phyloP scores from a whole-genome alignment of 2,113 vertebrate genomes.

The Potamarius usumacintae region DNA sequence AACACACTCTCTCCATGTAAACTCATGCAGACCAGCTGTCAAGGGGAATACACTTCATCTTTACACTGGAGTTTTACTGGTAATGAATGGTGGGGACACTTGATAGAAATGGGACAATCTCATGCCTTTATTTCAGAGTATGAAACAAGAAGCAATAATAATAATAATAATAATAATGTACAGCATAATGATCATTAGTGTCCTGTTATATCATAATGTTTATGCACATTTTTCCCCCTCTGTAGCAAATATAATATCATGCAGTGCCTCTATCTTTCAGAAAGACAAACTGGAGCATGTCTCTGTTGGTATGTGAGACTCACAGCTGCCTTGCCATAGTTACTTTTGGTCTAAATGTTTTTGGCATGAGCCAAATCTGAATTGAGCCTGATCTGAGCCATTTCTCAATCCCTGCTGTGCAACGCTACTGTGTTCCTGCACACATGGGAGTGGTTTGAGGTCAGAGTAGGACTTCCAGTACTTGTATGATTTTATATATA shows the following conservation, averaged over 20 bases:
- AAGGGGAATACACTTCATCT: not conserved
- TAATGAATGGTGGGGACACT: too few species aligned
- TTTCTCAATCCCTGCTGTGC: conserved; percentile 53
- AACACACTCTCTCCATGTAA: not conserved
- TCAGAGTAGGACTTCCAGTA: not conserved
- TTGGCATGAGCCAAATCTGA: conserved; percentile 47
- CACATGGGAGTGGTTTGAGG: conserved; percentile 38
- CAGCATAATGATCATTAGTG: not conserved
- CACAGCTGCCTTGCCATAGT: conserved; percentile 44
- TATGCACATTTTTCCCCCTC: not conserved
- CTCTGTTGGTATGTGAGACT: not conserved
- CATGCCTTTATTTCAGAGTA: not conserved
- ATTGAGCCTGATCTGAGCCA: conserved; percentile 35
- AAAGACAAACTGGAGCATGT: not conserved
- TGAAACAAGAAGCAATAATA: not conserved
- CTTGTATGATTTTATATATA: conserved; percentile 8
- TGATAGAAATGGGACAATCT: not conserved
- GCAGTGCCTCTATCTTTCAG: not conserved
- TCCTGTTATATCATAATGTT: not conserved
- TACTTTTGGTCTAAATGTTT: conserved; percentile 64
- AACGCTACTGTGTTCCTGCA: conserved; percentile 65
- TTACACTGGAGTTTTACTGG: not conserved
- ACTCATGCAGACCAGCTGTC: not conserved
- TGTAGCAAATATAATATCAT: not conserved
- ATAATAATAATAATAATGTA: not conserved